Percentiles rank a stretch among this genome's conserved stretches.
These are phyloP conservation scores for Reticulitermes lucifugus DNA, from an alignment of 2,888 invertebrate genomes.

Conservation along the genomic window DNA sequence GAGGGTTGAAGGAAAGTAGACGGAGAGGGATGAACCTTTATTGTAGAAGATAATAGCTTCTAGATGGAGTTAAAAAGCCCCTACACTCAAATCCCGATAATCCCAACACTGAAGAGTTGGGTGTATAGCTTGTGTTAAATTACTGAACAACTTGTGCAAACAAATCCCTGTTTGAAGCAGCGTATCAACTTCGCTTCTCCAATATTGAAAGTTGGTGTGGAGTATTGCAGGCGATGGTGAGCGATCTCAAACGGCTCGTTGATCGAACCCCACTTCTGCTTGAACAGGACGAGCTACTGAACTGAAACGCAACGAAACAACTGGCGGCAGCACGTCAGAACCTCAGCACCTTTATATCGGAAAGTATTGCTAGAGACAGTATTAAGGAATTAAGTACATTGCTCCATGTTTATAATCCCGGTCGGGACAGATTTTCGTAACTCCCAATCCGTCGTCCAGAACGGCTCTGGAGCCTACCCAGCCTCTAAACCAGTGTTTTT, in stretches of 20 bases:
- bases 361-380: no score
- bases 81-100: slow-evolving; percentile 22
- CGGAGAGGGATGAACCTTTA: slow-evolving; percentile 5
- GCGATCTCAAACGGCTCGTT: neutral
- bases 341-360: no score
- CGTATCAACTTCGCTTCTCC: neutral
- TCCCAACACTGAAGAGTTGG: neutral
- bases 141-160: slow-evolving; percentile 18
- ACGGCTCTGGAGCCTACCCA: no score
- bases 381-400: no score
- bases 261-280: neutral
- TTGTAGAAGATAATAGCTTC: slow-evolving; percentile 33
- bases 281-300: no score
- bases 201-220: neutral
- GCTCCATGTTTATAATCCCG: no score
- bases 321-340: neutral
- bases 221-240: neutral
- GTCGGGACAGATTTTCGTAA: no score
- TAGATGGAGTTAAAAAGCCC: slow-evolving; percentile 17
- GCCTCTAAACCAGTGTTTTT: no score
- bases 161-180: neutral
- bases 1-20: neutral
- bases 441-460: no score
- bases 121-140: slow-evolving; percentile 12
- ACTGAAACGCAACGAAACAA: neutral